These are phyloP conservation scores for Disparrhopalites patrizii DNA, from an alignment of 2,888 invertebrate species.

Conservation along the genomic window DNA sequence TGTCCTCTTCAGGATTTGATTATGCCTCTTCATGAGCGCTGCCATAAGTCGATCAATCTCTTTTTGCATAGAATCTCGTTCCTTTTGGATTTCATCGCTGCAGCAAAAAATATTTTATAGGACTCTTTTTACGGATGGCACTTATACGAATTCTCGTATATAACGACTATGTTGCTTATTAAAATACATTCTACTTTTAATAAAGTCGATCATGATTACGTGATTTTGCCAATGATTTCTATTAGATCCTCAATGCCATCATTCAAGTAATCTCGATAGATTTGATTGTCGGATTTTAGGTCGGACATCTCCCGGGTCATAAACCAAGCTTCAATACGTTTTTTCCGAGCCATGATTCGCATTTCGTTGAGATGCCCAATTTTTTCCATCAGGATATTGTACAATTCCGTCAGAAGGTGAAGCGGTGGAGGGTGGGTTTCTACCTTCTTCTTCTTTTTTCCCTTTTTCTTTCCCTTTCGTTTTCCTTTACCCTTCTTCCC, in stretches of 20 bases:
- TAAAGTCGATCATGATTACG: conserved; percentile 26
- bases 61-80: conserved; percentile 36
- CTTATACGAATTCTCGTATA: no score
- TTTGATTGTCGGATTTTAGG: conserved; percentile 40
- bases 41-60: conserved; percentile 33
- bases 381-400: conserved; percentile 37
- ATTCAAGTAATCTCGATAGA: conserved; percentile 40
- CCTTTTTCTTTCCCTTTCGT: conserved; percentile 19
- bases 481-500: conserved; percentile 22
- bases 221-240: conserved; percentile 35
- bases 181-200: neutral
- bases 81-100: conserved; percentile 35
- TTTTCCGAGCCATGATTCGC: conserved; percentile 36
- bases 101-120: neutral
- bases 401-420: conserved; percentile 41
- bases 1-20: conserved; percentile 28
- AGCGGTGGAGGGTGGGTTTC: conserved; percentile 37
- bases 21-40: conserved; percentile 34
- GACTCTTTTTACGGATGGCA: no score
- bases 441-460: conserved; percentile 18
- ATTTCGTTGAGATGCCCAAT: conserved; percentile 33
- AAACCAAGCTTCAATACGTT: conserved; percentile 46
- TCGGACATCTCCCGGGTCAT: conserved; percentile 41
- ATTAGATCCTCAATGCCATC: conserved; percentile 42
- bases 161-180: no score